Conservation (phyloP, 2,113 vertebrate species). For the Lates calcarifer region DNA sequence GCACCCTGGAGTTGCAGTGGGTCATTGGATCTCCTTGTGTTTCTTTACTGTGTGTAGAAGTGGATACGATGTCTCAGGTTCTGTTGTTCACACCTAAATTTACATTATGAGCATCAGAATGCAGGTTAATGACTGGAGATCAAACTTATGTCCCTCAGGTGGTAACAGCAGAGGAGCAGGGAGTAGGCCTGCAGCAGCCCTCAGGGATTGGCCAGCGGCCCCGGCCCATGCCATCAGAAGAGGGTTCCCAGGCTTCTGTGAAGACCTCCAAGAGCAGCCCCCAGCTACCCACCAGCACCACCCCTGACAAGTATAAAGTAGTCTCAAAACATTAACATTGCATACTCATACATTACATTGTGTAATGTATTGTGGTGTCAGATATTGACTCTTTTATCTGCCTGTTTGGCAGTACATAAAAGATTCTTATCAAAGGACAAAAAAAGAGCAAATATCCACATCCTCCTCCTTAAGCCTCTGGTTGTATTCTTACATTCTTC, state of each 20-base stretch:
- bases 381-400: neutral
- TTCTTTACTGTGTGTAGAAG: too few relatives aligned
- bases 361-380: neutral
- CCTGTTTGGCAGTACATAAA: neutral
- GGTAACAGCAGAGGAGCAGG: slow-evolving; percentile 90
- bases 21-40: too few relatives aligned
- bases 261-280: slow-evolving; percentile 77
- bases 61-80: too few relatives aligned
- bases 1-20: neutral
- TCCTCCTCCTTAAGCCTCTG: too few relatives aligned
- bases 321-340: neutral
- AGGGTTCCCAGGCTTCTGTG: slow-evolving; percentile 74
- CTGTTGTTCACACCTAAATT: too few relatives aligned
- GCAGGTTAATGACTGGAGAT: neutral
- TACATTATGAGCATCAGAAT: neutral
- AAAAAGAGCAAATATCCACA: neutral
- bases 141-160: slow-evolving; percentile 65
- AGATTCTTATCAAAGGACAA: neutral
- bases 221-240: slow-evolving; percentile 87
- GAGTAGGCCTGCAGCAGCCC: slow-evolving; percentile 91
- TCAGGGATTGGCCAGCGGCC: slow-evolving; percentile 95
- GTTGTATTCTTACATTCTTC: too few relatives aligned
- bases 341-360: too few relatives aligned
- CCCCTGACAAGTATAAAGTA: slow-evolving; percentile 82
- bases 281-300: slow-evolving; percentile 13